Conservation (phyloP, 2,797 vertebrate species). For the Florisuga fusca region DNA sequence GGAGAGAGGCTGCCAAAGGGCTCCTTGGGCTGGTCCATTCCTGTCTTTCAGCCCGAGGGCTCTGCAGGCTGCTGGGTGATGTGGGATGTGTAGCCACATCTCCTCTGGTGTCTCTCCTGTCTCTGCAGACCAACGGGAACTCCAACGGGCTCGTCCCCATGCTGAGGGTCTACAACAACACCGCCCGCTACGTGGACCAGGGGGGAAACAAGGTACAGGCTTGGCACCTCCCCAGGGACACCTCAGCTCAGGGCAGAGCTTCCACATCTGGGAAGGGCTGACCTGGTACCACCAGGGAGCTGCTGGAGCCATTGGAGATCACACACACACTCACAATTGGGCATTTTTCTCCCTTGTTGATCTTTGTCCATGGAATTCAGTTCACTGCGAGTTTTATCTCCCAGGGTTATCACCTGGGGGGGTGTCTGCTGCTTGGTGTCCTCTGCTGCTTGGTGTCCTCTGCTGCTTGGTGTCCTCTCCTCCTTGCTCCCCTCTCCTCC, state of each 20-base stretch:
- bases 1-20: background rate
- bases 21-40: background rate
- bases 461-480: too few relatives aligned
- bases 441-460: too few relatives aligned
- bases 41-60: accelerated
- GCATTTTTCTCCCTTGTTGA: accelerated
- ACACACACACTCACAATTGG: accelerated
- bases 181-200: constrained; percentile 96
- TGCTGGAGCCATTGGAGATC: background rate
- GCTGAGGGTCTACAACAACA: constrained; percentile 98
- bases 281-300: background rate
- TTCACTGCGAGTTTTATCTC: background rate
- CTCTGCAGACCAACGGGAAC: constrained; percentile 91
- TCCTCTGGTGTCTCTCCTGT: background rate
- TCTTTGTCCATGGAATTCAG: background rate
- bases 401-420: too few relatives aligned
- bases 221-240: too few relatives aligned
- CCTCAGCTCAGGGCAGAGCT: accelerated
- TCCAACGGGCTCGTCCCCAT: constrained; percentile 97
- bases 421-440: background rate
- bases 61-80: background rate
- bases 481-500: too few relatives aligned
- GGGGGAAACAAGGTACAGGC: constrained; percentile 92
- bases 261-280: accelerated
- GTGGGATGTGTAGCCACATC: accelerated